Conservation (phyloP, 2,888 invertebrate species). For the Machimus rusticus region DNA sequence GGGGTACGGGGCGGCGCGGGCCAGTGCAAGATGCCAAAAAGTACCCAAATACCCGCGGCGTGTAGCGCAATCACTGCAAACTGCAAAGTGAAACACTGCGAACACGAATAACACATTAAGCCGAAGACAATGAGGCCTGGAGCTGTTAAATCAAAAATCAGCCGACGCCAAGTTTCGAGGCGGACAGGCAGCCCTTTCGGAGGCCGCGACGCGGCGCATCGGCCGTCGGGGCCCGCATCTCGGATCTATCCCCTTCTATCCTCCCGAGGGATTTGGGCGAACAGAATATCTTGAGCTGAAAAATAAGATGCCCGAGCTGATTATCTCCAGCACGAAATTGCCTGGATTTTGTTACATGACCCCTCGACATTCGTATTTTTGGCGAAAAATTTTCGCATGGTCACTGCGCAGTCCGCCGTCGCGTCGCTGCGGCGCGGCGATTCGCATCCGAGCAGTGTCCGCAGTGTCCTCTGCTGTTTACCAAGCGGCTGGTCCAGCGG, state of each 20-base stretch:
- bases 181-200: neutral
- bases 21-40: neutral
- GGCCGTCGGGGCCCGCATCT: neutral
- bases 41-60: neutral
- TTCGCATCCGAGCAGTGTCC: neutral
- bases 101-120: slow-evolving; percentile 42
- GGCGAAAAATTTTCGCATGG: slow-evolving; percentile 5
- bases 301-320: slow-evolving; percentile 19
- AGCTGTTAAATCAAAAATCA: slow-evolving; percentile 37
- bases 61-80: slow-evolving; percentile 8
- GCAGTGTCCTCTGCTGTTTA: slow-evolving; percentile 15
- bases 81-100: slow-evolving; percentile 16
- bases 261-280: neutral
- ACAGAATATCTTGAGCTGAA: slow-evolving; percentile 15
- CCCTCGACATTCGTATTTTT: slow-evolving; percentile 17
- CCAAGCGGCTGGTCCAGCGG: neutral
- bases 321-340: slow-evolving; percentile 2
- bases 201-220: neutral
- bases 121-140: slow-evolving; percentile 12
- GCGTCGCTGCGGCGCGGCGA: neutral
- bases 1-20: neutral
- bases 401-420: neutral
- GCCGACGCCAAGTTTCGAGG: neutral
- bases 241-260: neutral
- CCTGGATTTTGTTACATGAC: slow-evolving; percentile 27